Base-by-base conservation (phyloP, 1,140 invertebrate species). In the Drosophila mayri region DNA sequence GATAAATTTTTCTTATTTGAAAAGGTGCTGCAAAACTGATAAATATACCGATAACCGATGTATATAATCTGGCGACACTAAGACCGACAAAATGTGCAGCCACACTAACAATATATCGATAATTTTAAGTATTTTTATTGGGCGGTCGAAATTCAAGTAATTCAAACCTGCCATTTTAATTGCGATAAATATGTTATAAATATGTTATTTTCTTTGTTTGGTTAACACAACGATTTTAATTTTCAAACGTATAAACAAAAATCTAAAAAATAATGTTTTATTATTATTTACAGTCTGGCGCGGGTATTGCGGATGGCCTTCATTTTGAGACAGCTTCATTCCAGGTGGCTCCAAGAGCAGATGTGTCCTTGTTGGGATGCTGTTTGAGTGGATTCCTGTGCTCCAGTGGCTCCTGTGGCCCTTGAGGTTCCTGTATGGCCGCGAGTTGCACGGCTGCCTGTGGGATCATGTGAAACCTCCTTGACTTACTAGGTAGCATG, bases 401-500 rank as follows among this genome's bases (percentile, higher is more conserved):
- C 2, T 37, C 18, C 1, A 47, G 11, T n/a, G 25, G 32, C 9
- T 62, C 16, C 11, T 20, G 11, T 2, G 28, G 28, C 14, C 37
- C 25, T 6, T 25, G 30, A 11, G 38, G n/a, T 1, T 49, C 25
- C 3, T 28, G 49, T 16, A 62, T 7, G n/a, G n/a, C 22, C 30
- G 70, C 73, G 2, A 86, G 20, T n/a, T 60, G 78, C n/a, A 60
- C 79, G 11, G 74, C 75, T n/a, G 52, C 40, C 7, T 49, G 8
- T 22, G 82, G 82, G 22, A 78, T 74, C 14, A 28, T 35, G 9
- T 73, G 70, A 37, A 38, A 52, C 6, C 59, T 47, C n/a, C 86
- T 77, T 4, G 14, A 10, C 14, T 87, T 78, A 4, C 7, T 14
- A 1, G 32, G 25, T 8, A 32, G 18, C 37, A 40, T 44, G 5